These are phyloP conservation scores for Semotilus atromaculatus DNA, from an alignment of 2,797 vertebrate genomes.

Conservation along the genomic window DNA sequence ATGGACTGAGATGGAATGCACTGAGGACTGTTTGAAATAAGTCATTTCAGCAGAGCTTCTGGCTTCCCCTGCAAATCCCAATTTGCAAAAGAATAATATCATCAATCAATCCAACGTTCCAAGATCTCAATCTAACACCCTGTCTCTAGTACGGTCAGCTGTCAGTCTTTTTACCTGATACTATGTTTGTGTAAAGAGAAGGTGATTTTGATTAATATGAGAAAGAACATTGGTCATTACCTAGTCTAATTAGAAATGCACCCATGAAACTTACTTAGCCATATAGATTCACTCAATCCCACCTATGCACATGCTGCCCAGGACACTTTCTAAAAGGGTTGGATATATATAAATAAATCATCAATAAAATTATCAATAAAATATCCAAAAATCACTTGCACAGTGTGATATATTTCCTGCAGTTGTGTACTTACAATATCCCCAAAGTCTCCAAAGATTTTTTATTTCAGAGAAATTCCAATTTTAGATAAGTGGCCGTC, in stretches of 20 bases:
- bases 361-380: too few relatives aligned
- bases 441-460: too few relatives aligned
- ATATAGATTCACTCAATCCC: neutral
- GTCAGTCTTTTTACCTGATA: slow-evolving; percentile 42
- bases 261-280: neutral
- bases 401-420: too few relatives aligned
- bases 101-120: slow-evolving; percentile 40
- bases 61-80: slow-evolving; percentile 22
- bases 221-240: slow-evolving; percentile 13
- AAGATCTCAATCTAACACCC: slow-evolving; percentile 34
- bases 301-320: neutral
- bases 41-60: slow-evolving; percentile 45
- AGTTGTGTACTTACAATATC: too few relatives aligned
- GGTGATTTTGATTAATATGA: slow-evolving; percentile 16
- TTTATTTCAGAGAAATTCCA: too few relatives aligned
- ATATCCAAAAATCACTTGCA: too few relatives aligned
- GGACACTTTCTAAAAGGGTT: neutral
- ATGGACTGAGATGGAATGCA: slow-evolving; percentile 46
- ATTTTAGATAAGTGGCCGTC: too few relatives aligned
- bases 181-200: neutral
- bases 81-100: slow-evolving; percentile 48
- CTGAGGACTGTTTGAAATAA: slow-evolving; percentile 34
- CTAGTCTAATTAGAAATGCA: slow-evolving; percentile 23
- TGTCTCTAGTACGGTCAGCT: slow-evolving; percentile 24
- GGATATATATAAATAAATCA: too few relatives aligned